Percentiles rank a stretch among this genome's conserved stretches.
phyloP scores from a whole-genome alignment of 2,888 invertebrate species.

The Tortrix viridana region DNA sequence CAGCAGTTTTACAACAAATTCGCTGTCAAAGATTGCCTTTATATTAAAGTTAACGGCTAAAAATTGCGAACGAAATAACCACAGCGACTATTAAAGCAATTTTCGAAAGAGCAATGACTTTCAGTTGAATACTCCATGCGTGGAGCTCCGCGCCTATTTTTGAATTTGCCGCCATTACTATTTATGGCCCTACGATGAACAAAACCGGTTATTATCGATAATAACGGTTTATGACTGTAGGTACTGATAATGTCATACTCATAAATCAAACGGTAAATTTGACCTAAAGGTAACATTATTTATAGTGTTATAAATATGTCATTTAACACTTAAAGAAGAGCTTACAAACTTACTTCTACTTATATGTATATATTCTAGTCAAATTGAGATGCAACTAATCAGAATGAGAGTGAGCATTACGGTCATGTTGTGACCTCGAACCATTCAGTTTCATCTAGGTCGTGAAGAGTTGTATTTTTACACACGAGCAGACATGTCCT shows the following conservation, averaged over 20 bases:
- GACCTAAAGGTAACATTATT: too few species aligned
- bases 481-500: too few species aligned
- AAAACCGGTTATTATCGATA: conserved; percentile 31
- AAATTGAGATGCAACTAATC: conserved; percentile 3
- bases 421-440: conserved; percentile 12
- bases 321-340: too few species aligned
- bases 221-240: conserved; percentile 4
- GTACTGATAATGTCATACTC: not conserved
- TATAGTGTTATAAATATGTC: too few species aligned
- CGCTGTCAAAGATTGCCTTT: too few species aligned
- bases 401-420: conserved; percentile 11
- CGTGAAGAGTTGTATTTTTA: not conserved
- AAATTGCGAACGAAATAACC: not conserved
- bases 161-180: conserved; percentile 23
- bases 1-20: too few species aligned
- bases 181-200: conserved; percentile 5
- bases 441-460: conserved; percentile 6
- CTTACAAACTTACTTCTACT: too few species aligned
- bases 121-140: conserved; percentile 1
- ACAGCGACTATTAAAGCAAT: conserved; percentile 3
- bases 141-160: conserved; percentile 12
- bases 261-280: not conserved
- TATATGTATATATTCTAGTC: not conserved
- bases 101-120: conserved; percentile 23
- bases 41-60: not conserved